These are phyloP conservation scores for Agrochola lychnidis DNA, from an alignment of 2,888 invertebrate genomes.

Conservation along the genomic window DNA sequence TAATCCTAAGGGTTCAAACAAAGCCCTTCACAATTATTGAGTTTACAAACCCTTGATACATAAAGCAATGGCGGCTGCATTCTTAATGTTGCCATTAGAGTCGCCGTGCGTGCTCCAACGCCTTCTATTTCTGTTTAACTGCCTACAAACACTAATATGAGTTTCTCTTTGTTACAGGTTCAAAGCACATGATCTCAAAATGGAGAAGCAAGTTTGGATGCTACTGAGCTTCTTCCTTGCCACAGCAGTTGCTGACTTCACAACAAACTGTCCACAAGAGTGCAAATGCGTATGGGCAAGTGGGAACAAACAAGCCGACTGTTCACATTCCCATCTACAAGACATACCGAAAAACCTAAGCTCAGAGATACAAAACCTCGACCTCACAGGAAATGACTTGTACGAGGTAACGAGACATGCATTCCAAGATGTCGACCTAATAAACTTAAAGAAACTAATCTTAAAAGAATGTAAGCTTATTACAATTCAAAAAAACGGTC, in stretches of 20 bases:
- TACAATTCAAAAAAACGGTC: conserved; percentile 93
- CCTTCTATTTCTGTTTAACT: conserved; percentile 77
- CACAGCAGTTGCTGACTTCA: conserved; percentile 87
- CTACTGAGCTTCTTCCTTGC: conserved; percentile 75
- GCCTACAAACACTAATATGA: conserved; percentile 59
- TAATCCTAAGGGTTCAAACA: conserved; percentile 66
- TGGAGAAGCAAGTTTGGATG: conserved; percentile 79
- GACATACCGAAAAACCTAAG: conserved; percentile 94
- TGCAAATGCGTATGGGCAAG: conserved; percentile 97
- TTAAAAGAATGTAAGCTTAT: conserved; percentile 94
- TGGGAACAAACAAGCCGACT: conserved; percentile 96
- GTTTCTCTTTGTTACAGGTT: conserved; percentile 81
- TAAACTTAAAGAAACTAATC: conserved; percentile 95
- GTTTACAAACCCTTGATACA: conserved; percentile 76
- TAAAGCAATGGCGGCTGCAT: conserved; percentile 74
- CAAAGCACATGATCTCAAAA: conserved; percentile 73
- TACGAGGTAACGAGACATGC: conserved; percentile 92
- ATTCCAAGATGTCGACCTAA: conserved; percentile 93
- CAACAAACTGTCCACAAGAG: conserved; percentile 91
- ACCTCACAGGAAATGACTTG: conserved; percentile 93
- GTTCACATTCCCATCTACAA: conserved; percentile 92
- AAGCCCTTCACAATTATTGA: conserved; percentile 67
- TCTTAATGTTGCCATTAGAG: conserved; percentile 77
- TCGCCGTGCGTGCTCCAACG: conserved; percentile 74
- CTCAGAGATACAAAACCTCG: conserved; percentile 93